These are phyloP conservation scores for Apeira syringaria DNA, from an alignment of 2,888 invertebrate species.

Conservation along the genomic window DNA sequence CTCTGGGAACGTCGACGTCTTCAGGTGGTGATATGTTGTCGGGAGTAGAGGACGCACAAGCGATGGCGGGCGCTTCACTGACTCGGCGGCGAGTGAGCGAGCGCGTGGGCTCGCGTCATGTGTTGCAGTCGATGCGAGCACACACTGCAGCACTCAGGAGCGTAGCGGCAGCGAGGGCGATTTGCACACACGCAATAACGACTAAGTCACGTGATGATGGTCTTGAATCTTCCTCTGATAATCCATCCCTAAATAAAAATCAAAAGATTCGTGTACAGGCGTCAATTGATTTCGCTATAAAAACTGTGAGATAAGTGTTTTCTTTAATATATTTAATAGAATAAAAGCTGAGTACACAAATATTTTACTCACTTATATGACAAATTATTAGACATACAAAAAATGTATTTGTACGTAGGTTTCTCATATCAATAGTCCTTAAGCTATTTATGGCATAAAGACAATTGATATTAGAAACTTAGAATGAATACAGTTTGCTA, in stretches of 20 bases:
- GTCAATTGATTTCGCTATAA: no score
- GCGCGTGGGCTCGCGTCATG: constrained; percentile 74
- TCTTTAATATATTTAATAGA: no score
- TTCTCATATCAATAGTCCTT: no score
- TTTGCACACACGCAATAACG: constrained; percentile 78
- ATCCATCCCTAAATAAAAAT: constrained; percentile 60
- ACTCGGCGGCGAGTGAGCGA: constrained; percentile 65
- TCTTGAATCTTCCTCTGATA: constrained; percentile 61
- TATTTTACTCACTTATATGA: no score
- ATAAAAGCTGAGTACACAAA: no score
- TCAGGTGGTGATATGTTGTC: constrained; percentile 53
- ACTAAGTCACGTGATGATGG: constrained; percentile 70
- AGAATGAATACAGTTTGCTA: no score
- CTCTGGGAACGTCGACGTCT: constrained; percentile 46
- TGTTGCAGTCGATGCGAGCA: constrained; percentile 78
- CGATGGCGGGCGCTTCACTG: constrained; percentile 59
- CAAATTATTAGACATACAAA: no score
- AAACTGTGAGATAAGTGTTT: no score
- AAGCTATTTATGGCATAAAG: no score
- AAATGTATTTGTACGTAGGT: no score
- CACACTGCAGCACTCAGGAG: constrained; percentile 78
- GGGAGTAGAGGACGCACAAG: constrained; percentile 48
- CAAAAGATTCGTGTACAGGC: no score
- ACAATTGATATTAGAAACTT: no score
- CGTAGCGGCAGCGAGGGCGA: constrained; percentile 74